A percentile compares a stretch with the other conserved stretches of the same genome.
Conservation (phyloP, 2,888 invertebrate species). For the Hecatera dysodea region DNA sequence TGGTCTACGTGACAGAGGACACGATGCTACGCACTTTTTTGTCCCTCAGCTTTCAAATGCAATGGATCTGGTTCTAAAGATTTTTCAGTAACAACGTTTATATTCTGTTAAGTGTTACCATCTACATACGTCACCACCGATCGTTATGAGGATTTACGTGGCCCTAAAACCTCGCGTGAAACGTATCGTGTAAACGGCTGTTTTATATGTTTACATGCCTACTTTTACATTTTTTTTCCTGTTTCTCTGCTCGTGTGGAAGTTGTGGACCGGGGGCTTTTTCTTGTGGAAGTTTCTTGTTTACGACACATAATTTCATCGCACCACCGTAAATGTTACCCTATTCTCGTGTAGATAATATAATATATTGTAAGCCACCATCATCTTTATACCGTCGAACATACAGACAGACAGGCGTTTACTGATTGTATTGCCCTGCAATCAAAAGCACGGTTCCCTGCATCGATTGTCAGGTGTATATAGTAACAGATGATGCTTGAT, state of each 20-base stretch:
- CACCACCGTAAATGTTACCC: conserved; percentile 5
- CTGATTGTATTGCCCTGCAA: not conserved
- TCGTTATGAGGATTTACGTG: conserved; percentile 22
- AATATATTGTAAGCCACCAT: conserved; percentile 6
- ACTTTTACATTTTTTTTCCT: conserved; percentile 38
- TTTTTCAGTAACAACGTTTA: conserved; percentile 13
- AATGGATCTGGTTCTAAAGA: conserved; percentile 15
- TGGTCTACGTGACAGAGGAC: conserved; percentile 73
- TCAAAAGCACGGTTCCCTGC: conserved; percentile 3
- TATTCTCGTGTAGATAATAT: conserved; percentile 7
- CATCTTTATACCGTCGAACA: no score
- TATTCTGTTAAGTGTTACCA: not conserved
- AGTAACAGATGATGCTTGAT: conserved; percentile 7
- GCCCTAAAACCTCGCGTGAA: conserved; percentile 39
- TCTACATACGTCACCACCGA: not conserved
- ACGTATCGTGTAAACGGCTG: conserved; percentile 42
- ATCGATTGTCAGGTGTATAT: conserved; percentile 1
- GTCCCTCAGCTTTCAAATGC: conserved; percentile 10
- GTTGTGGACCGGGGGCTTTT: conserved; percentile 29
- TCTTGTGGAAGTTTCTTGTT: conserved; percentile 30
- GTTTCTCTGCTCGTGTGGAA: conserved; percentile 32
- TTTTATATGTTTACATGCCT: conserved; percentile 39
- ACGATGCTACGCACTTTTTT: conserved; percentile 57
- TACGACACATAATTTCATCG: conserved; percentile 22
- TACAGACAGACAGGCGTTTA: not conserved